phyloP scores from a whole-genome alignment of 2,888 invertebrate genomes.

The Eupithecia subfuscata region DNA sequence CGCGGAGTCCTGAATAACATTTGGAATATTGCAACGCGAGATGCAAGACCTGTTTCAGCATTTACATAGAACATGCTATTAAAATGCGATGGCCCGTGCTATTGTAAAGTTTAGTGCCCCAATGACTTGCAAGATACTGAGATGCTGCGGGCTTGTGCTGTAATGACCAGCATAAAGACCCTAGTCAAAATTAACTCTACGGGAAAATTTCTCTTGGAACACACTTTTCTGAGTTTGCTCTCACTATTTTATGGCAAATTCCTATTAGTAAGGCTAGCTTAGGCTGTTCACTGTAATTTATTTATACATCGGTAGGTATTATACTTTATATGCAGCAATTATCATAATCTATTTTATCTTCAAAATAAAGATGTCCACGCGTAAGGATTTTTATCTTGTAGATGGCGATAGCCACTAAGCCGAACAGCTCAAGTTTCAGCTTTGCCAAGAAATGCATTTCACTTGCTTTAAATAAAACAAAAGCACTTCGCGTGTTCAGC shows the following conservation, averaged over 20 bases:
- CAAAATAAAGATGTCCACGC: not conserved
- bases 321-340: not conserved
- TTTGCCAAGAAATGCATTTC: slow-evolving; percentile 15
- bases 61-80: slow-evolving; percentile 60
- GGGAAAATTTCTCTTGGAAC: not conserved
- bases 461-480: slow-evolving; percentile 19
- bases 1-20: slow-evolving; percentile 57
- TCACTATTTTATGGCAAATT: not conserved
- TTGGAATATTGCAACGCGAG: slow-evolving; percentile 59
- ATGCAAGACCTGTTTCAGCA: slow-evolving; percentile 50
- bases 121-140: slow-evolving; percentile 23
- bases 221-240: not conserved
- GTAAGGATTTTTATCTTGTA: not conserved
- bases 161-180: not conserved
- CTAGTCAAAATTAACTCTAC: slow-evolving; percentile 7
- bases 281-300: not conserved
- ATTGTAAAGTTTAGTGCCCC: slow-evolving; percentile 49
- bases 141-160: not conserved
- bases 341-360: not conserved
- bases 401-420: not conserved
- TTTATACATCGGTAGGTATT: not conserved
- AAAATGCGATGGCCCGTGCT: slow-evolving; percentile 52
- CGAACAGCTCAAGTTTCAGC: slow-evolving; percentile 3
- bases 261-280: not conserved
- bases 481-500: slow-evolving; percentile 23